phyloP scores from a whole-genome alignment of 2,888 invertebrate genomes.

The Eilema depressum region DNA sequence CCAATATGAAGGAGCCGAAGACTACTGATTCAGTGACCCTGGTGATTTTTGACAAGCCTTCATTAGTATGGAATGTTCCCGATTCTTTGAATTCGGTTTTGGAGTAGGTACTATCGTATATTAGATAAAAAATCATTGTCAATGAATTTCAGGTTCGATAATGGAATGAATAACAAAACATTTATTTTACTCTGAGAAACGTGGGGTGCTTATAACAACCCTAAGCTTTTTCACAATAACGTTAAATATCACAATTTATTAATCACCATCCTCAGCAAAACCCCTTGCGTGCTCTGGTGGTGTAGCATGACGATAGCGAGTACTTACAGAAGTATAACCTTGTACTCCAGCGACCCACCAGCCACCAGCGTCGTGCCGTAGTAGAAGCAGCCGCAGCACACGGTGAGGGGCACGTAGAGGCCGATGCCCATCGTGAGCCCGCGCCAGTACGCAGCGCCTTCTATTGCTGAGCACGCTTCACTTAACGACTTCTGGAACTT shows the following conservation, averaged over 20 bases:
- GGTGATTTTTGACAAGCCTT: slow-evolving; percentile 24
- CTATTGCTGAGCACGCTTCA: slow-evolving; percentile 83
- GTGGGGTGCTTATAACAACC: no score
- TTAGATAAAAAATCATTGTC: no score
- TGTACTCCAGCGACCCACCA: slow-evolving; percentile 87
- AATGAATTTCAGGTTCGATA: no score
- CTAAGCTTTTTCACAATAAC: no score
- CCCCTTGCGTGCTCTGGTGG: neutral
- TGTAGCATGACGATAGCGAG: no score
- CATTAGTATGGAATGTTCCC: no score
- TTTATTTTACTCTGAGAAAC: no score
- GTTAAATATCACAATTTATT: no score
- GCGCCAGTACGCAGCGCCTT: slow-evolving; percentile 88
- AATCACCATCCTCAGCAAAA: no score
- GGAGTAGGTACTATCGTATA: no score
- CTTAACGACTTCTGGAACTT: slow-evolving; percentile 84
- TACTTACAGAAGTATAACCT: slow-evolving; percentile 89
- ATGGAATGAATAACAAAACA: no score
- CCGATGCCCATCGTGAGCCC: slow-evolving; percentile 90
- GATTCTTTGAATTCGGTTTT: no score
- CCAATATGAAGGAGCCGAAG: slow-evolving; percentile 92
- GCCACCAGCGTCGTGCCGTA: slow-evolving; percentile 90
- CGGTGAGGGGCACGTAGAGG: slow-evolving; percentile 89
- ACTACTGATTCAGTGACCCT: slow-evolving; percentile 91
- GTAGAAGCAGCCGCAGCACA: slow-evolving; percentile 89